A percentile compares a stretch with the other conserved stretches of the same genome.
These are phyloP conservation scores for Drosophila saltans DNA, from an alignment of 1,140 invertebrate species.

Conservation along the genomic window DNA sequence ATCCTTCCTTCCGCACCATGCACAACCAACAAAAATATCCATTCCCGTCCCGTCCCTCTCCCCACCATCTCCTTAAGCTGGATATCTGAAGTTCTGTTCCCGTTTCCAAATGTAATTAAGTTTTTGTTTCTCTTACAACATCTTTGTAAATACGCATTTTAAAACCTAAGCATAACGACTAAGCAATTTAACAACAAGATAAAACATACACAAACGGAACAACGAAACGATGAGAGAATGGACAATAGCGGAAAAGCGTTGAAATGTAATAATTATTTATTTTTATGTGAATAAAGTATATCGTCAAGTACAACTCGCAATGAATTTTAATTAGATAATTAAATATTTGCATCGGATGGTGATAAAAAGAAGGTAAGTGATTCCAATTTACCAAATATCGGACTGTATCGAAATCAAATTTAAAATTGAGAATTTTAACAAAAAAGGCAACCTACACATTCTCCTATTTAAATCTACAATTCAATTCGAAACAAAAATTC, in stretches of 20 bases:
- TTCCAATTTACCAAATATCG: too few species aligned
- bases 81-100: slow-evolving; percentile 33
- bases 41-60: slow-evolving; percentile 39
- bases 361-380: not conserved
- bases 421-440: too few species aligned
- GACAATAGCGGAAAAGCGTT: slow-evolving; percentile 39
- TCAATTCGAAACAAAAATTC: too few species aligned
- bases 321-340: not conserved
- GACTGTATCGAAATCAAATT: too few species aligned
- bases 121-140: slow-evolving; percentile 58
- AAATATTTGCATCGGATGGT: not conserved
- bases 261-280: slow-evolving; percentile 80
- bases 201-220: slow-evolving; percentile 18
- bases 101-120: slow-evolving; percentile 49
- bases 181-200: slow-evolving; percentile 44
- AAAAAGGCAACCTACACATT: too few species aligned
- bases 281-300: slow-evolving; percentile 79
- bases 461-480: too few species aligned
- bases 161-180: slow-evolving; percentile 55
- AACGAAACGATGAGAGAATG: slow-evolving; percentile 18
- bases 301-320: slow-evolving; percentile 59
- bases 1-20: slow-evolving; percentile 22
- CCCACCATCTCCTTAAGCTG: slow-evolving; percentile 24
- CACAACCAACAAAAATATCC: slow-evolving; percentile 35
- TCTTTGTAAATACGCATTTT: slow-evolving; percentile 77